Evolutionary conservation across 2,113 vertebrate genomes (phyloP).

Genomic region (Grammomys surdaster): DNA sequence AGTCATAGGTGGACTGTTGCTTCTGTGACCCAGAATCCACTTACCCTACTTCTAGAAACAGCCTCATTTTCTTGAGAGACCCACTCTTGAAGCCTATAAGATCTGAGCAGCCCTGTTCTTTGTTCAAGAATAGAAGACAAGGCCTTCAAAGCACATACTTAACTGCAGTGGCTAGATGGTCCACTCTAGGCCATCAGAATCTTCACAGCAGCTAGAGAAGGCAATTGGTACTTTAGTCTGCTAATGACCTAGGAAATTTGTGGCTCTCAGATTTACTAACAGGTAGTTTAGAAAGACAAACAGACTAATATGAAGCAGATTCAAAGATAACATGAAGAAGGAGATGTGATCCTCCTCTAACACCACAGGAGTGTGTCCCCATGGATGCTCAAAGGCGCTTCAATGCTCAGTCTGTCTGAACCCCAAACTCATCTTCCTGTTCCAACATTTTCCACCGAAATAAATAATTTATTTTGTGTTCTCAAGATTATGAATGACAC

Average conservation of each 20-base stretch:
- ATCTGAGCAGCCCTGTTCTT: background rate
- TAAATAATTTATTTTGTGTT: background rate
- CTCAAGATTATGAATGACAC: background rate
- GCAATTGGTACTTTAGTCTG: background rate
- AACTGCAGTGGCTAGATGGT: background rate
- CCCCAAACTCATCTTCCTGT: background rate
- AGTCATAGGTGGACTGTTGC: background rate
- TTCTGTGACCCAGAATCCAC: background rate
- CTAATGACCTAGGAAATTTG: background rate
- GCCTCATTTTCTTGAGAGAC: background rate
- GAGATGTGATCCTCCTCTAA: background rate
- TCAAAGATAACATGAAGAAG: background rate
- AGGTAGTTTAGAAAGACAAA: background rate
- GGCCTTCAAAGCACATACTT: background rate
- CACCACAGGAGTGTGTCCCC: background rate
- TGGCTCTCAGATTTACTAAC: background rate
- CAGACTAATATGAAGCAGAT: background rate
- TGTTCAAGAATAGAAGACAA: background rate
- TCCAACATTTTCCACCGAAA: background rate
- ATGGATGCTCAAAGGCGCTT: background rate
- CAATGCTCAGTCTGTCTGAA: background rate
- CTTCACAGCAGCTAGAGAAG: background rate
- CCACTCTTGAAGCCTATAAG: background rate
- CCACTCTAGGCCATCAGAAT: background rate
- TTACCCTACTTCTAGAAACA: background rate